Percentiles rank a stretch among this genome's conserved stretches.
Evolutionary conservation across 2,113 vertebrate genomes (phyloP).

Genomic region (Isichthys henryi): DNA sequence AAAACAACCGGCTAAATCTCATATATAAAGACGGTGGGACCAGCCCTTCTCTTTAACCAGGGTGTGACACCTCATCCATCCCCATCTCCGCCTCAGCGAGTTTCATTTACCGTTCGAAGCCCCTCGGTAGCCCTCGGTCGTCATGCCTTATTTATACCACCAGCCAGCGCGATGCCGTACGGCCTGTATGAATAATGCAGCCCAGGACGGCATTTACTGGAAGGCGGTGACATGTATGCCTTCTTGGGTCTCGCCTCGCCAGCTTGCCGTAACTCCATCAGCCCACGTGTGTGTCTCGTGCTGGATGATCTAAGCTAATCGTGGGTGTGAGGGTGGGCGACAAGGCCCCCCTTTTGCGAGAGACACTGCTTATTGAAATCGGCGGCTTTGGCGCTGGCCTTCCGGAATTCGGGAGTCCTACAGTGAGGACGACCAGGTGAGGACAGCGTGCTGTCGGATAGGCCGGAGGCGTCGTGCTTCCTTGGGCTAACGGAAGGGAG

Average conservation of each 20-base stretch:
- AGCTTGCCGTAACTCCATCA: background rate
- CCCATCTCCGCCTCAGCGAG: background rate
- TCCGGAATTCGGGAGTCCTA: background rate
- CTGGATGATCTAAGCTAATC: background rate
- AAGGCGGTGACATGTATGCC: background rate
- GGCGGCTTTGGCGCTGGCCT: background rate
- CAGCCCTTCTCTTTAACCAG: no score
- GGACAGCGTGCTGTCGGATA: background rate
- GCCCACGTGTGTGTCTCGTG: background rate
- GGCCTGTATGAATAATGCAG: conserved; percentile 4
- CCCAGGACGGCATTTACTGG: background rate
- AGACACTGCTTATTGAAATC: background rate
- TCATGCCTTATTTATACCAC: conserved; percentile 6
- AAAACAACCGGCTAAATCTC: background rate
- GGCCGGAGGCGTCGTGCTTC: background rate
- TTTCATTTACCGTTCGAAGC: background rate
- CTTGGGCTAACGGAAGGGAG: conserved; percentile 20
- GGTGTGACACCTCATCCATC: background rate
- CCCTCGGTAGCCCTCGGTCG: background rate
- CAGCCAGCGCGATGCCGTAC: background rate
- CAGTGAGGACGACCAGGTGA: background rate
- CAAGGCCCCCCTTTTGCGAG: background rate
- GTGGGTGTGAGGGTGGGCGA: background rate
- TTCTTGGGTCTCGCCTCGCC: background rate
- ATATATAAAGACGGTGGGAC: background rate